Percentiles rank a stretch among this genome's conserved stretches.
phyloP scores from a whole-genome alignment of 2,113 vertebrate species.

The Oophaga pumilio region DNA sequence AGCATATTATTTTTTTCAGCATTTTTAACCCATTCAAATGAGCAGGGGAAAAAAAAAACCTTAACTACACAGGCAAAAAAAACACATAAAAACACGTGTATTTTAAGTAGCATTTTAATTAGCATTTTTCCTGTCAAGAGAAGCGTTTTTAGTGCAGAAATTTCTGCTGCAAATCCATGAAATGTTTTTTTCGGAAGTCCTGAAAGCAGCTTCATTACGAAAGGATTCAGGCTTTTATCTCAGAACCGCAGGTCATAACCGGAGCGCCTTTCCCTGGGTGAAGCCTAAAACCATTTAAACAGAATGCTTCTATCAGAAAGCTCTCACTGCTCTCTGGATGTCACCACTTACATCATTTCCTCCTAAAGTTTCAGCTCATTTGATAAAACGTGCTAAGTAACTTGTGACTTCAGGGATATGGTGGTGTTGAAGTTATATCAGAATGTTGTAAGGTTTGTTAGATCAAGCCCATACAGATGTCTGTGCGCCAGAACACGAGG shows the following conservation, averaged over 20 bases:
- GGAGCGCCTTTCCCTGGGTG: neutral
- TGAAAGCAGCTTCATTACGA: neutral
- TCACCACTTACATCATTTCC: conserved; percentile 9
- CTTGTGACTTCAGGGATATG: neutral
- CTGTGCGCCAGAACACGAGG: neutral
- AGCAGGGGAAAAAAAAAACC: no score
- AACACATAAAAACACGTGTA: no score
- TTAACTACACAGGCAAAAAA: no score
- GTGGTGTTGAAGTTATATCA: neutral
- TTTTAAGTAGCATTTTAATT: no score
- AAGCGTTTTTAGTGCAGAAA: no score
- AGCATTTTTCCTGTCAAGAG: no score
- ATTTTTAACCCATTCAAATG: no score
- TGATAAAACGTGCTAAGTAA: neutral
- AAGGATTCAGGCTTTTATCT: neutral
- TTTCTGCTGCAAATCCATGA: no score
- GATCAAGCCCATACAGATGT: neutral
- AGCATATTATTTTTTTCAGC: no score
- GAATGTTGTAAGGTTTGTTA: neutral
- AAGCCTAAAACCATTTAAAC: conserved; percentile 10
- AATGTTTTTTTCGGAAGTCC: neutral
- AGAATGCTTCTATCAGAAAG: neutral
- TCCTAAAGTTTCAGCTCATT: neutral
- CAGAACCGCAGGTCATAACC: neutral
- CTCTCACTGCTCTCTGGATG: neutral